Evolutionary conservation across 2,113 vertebrate species (phyloP), one percentile per base, ranked within the genome.

Genomic region (Rhagologus leucostigma): DNA sequence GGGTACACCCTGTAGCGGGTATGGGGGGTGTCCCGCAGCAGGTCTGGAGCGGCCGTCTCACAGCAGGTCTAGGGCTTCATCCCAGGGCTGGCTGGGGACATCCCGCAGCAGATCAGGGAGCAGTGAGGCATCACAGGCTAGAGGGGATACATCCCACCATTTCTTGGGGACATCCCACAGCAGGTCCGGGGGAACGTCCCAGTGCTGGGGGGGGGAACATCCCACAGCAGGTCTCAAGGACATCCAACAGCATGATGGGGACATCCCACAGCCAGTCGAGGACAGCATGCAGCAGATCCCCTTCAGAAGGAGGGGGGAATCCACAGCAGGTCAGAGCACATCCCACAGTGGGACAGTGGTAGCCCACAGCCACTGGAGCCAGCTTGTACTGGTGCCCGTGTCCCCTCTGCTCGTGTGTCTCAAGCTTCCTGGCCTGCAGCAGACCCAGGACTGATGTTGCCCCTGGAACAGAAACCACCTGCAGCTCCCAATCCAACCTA

Each of bases 231-330:
- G 17, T 35, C 26, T 33, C 5, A 3, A 23, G 42, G 32, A 23
- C 32, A 46, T 46, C 32, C 53, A 26, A 2, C 11, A 27, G 26
- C 33, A 7, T 9, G 1, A 0, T 33, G 41, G 26, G 32, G 11
- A 29, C 39, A 44, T 57, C 37, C 13, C 3, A 1, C 17, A 75
- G 33, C 16, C 47, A 19, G 24, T 26, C 0, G 0, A 2, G n/a
- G 15, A 4, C 60, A 78, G 30, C 20, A 47, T 14, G 13, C 29
- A 57, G 80, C 19, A 50, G 53, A 13, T 59, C 27, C 11, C 13
- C 56, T 55, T 32, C 16, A 39, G 75, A 24, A 47, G 37, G 22
- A 30, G 68, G 5, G 16, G 37, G 6, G 5, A 39, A 73, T 47
- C 26, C 53, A 35, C 16, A 13, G 62, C n/a, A 37, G 49, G 10